Base-by-base conservation (phyloP, 1,140 invertebrate species). In the Hermetia illucens region DNA sequence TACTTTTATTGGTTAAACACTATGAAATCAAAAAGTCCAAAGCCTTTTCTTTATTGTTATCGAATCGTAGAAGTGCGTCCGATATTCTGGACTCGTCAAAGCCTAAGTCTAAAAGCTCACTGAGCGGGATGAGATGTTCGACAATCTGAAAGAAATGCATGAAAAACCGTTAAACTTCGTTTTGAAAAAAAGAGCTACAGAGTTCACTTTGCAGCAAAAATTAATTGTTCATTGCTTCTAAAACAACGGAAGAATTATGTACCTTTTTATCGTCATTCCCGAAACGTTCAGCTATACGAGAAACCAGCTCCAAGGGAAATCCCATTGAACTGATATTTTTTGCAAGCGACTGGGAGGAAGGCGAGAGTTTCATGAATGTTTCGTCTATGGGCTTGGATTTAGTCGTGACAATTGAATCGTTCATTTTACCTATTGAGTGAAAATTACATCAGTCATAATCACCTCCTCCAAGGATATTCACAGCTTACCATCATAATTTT, bases 241-340 rank as follows among this genome's bases (percentile, higher is more conserved):
- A n/a, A n/a, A n/a, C n/a, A n/a, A n/a, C n/a, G 19, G 5, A 6
- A 31, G 12, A 15, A 5, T 30, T 5, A 38, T 62, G 64, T 50
- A 89, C 82, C 71, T 85, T 87, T 59, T 86, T 87, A 59, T 89
- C 80, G 65, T 89, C 79, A 43, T 74, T 68, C 44, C 82, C 82
- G 38, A 85, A 66, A 34, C 75, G 62, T 43, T 72, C 69, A 46
- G 82, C 79, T 10, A 82, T 78, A 44, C 80, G 70, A 4, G 79
- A 73, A 2, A 84, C 80, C 49, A 81, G 70, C n/a, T 76, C 69
- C 39, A 80, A 53, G 0, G 79, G 72, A 61, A 92, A 92, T 2
- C 87, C 87, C 86, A 92, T 92, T 34, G 74, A 71, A 48, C 71
- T 76, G 17, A 89, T 74, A 29, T 75, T 72, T 43, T 74, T 66